Percentiles rank a stretch among this genome's conserved stretches.
Conservation (phyloP, 2,113 vertebrate genomes). For the Pungitius pungitius region DNA sequence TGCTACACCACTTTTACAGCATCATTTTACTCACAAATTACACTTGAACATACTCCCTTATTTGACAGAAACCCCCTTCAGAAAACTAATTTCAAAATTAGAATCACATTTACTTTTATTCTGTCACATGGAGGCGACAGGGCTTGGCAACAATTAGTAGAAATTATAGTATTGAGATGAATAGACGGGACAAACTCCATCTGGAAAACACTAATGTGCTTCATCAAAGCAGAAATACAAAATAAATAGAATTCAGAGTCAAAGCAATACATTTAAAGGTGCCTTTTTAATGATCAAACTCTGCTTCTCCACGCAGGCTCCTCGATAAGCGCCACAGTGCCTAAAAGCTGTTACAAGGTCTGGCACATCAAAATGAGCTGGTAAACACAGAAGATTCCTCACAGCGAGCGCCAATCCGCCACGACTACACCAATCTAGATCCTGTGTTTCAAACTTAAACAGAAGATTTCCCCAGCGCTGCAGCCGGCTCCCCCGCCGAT, state of each 20-base stretch:
- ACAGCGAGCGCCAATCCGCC: slow-evolving; percentile 57
- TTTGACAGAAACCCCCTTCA: not conserved
- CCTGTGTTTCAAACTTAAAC: slow-evolving; percentile 67
- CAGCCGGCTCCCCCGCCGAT: slow-evolving; percentile 53
- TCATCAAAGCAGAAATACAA: not conserved
- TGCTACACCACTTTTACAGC: not conserved
- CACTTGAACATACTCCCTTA: not conserved
- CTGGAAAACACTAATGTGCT: too few relatives aligned
- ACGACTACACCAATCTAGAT: slow-evolving; percentile 69
- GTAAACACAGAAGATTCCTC: slow-evolving; percentile 69
- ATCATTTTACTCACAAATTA: not conserved
- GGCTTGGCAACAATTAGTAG: too few relatives aligned
- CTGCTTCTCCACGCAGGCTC: slow-evolving; percentile 1
- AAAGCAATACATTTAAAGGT: slow-evolving; percentile 21
- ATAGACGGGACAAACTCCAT: not conserved
- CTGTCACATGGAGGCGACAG: too few relatives aligned
- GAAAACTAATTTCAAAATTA: not conserved
- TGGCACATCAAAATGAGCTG: slow-evolving; percentile 70
- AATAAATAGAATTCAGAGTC: not conserved
- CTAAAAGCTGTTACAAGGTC: slow-evolving; percentile 69
- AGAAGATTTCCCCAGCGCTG: slow-evolving; percentile 75
- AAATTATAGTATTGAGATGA: not conserved
- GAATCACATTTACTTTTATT: too few relatives aligned
- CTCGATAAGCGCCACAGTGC: slow-evolving; percentile 45
- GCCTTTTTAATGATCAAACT: slow-evolving; percentile 30